Evolutionary conservation across 2,888 invertebrate genomes (phyloP), one percentile per base, ranked within the genome.

Genomic region (Eurois occulta): DNA sequence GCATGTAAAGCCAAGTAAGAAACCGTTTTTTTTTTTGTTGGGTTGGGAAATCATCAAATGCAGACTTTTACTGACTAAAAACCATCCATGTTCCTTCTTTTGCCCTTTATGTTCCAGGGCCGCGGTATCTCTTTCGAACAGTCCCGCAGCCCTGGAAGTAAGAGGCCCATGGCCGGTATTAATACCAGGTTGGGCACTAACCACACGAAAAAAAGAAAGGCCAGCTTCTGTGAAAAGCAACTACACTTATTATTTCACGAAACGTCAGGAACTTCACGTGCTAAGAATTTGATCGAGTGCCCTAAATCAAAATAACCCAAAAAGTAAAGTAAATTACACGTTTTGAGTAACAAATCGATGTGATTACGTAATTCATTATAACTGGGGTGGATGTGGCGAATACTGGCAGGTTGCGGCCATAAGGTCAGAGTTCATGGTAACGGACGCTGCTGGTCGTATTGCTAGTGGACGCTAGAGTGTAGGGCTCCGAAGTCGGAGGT

Each of bases 361-460:
- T 32, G 67, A 68, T 88, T 84, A 85, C 86, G 88, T 85, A 88
- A 88, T 84, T 81, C 67, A 81, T 87, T 85, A 80, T 68, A 75
- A 74, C 72, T 76, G 62, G 81, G 67, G 46, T 77, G 72, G 68
- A 66, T 82, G 68, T 82, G 67, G 86, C 83, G 73, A 80, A 85
- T 85, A 88, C 79, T 68, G 70, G 38, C 78, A 73, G 84, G 68
- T 87, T 84, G 81, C 16, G 58, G 85, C 67, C 78, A 74, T 90
- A 91, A 92, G 93, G 93, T 87, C 92, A 92, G 80, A 92, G 94
- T 91, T 94, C 93, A 93, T 84, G 92, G 91, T 82, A 79, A 85
- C 77, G 83, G 79, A 84, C 71, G 83, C 81, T n/a, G 81, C 86
- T 87, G 91, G 86, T 79, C 81, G 88, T 88, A 87, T 82, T 60